These are phyloP conservation scores for Hirtodrosophila trivittata DNA, from an alignment of 2,888 invertebrate genomes.

Conservation along the genomic window DNA sequence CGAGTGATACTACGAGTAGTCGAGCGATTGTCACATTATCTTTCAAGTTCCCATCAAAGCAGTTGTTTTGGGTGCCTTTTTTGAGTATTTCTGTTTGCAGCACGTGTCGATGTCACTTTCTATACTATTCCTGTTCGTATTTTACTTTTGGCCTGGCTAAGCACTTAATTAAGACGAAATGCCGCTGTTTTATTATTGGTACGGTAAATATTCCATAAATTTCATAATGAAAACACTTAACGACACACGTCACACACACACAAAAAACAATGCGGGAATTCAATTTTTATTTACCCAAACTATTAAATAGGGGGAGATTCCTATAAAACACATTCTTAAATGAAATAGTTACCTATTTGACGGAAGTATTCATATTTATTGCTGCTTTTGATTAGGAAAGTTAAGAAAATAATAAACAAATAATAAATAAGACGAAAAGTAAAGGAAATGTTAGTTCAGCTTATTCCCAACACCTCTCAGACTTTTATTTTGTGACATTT, in stretches of 20 bases:
- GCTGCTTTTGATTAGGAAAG: no score
- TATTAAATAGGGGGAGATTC: conserved; percentile 41
- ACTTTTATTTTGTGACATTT: no score
- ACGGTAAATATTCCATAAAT: conserved; percentile 76
- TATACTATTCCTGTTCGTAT: conserved; percentile 12
- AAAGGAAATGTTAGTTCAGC: no score
- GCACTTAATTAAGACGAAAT: conserved; percentile 78
- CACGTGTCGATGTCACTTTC: conserved; percentile 43
- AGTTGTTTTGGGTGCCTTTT: conserved; percentile 28
- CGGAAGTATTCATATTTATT: background rate
- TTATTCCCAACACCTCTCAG: no score
- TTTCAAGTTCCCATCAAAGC: conserved; percentile 39
- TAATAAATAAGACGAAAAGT: no score
- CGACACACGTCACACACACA: conserved; percentile 66
- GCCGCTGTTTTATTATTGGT: conserved; percentile 74
- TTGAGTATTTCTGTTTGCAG: conserved; percentile 16
- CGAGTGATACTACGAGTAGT: conserved; percentile 47
- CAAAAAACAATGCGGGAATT: conserved; percentile 76
- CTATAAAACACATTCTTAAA: conserved; percentile 15
- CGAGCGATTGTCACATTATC: conserved; percentile 71
- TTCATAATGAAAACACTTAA: conserved; percentile 72
- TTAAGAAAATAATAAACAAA: no score
- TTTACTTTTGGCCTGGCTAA: conserved; percentile 36
- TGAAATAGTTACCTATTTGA: conserved; percentile 4
- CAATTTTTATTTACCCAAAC: conserved; percentile 59